These are phyloP conservation scores for Sparus aurata DNA, from an alignment of 2,797 vertebrate genomes.

Conservation along the genomic window DNA sequence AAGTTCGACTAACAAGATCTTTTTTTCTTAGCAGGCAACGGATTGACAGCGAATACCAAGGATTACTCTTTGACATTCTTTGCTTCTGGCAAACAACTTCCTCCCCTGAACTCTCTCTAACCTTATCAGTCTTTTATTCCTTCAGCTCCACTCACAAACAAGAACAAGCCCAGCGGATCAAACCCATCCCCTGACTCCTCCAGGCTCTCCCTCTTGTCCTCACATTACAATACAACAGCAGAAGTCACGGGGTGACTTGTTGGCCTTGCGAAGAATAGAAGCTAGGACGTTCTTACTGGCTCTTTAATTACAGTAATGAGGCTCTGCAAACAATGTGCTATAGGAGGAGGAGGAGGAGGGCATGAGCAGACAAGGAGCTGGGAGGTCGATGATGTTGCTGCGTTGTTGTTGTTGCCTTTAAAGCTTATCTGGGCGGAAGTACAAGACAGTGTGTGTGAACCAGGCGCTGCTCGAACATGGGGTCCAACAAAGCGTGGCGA, in stretches of 20 bases:
- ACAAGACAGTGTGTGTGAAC: constrained; percentile 35
- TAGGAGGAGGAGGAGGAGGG: constrained; percentile 36
- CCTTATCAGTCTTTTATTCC: constrained; percentile 45
- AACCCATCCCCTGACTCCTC: constrained; percentile 41
- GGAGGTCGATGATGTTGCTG: constrained; percentile 36
- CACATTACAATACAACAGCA: constrained; percentile 25
- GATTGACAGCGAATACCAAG: constrained; percentile 16
- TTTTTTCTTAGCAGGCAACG: constrained; percentile 21
- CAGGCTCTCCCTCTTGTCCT: constrained; percentile 34
- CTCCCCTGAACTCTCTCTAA: constrained; percentile 41
- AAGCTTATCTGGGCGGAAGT: constrained; percentile 37
- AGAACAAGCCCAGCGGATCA: constrained; percentile 43
- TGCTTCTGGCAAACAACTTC: constrained; percentile 31
- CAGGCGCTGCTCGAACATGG: constrained; percentile 23
- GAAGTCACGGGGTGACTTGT: constrained; percentile 45
- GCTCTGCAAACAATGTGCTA: constrained; percentile 47
- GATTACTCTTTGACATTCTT: constrained; percentile 30
- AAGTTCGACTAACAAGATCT: constrained; percentile 3
- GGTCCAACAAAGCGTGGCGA: constrained; percentile 33
- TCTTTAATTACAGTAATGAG: constrained; percentile 68
- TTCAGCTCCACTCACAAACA: constrained; percentile 29
- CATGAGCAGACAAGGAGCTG: neutral
- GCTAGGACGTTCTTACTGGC: constrained; percentile 20
- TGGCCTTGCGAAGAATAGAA: constrained; percentile 34
- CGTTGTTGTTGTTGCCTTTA: constrained; percentile 39